Percentiles rank a stretch among this genome's conserved stretches.
Conservation (phyloP, 1,140 invertebrate species). For the Drosophila chauvacae region DNA sequence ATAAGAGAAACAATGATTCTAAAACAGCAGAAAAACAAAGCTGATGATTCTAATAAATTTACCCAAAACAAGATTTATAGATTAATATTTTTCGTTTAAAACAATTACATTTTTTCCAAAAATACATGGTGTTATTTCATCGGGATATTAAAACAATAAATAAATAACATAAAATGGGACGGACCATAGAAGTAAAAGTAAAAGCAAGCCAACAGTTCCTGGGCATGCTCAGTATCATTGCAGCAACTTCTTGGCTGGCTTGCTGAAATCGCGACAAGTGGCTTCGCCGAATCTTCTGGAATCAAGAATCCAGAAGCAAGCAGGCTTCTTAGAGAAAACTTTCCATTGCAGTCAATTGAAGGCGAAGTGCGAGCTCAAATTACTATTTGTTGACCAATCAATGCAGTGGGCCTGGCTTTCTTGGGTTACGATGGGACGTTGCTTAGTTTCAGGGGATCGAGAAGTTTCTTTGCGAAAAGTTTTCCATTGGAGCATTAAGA, state of each 20-base stretch:
- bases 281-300: constrained; percentile 50
- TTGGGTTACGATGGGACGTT: constrained; percentile 7
- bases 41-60: too few species aligned
- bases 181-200: too few species aligned
- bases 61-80: too few species aligned
- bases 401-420: constrained; percentile 19
- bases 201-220: neutral
- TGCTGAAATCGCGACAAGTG: neutral
- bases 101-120: too few species aligned
- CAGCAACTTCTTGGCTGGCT: neutral
- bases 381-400: constrained; percentile 65
- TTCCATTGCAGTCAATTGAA: constrained; percentile 68
- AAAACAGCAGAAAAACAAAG: too few species aligned
- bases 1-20: too few species aligned
- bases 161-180: too few species aligned
- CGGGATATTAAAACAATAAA: too few species aligned
- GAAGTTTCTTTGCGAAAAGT: constrained; percentile 26
- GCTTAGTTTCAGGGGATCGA: constrained; percentile 33
- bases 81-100: too few species aligned
- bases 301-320: constrained; percentile 16
- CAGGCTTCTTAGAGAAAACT: constrained; percentile 50
- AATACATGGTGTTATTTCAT: too few species aligned
- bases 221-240: neutral
- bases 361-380: constrained; percentile 50
- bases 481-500: constrained; percentile 10